Evolutionary conservation across 2,113 vertebrate species (phyloP).

Genomic region (Noctilio leporinus): DNA sequence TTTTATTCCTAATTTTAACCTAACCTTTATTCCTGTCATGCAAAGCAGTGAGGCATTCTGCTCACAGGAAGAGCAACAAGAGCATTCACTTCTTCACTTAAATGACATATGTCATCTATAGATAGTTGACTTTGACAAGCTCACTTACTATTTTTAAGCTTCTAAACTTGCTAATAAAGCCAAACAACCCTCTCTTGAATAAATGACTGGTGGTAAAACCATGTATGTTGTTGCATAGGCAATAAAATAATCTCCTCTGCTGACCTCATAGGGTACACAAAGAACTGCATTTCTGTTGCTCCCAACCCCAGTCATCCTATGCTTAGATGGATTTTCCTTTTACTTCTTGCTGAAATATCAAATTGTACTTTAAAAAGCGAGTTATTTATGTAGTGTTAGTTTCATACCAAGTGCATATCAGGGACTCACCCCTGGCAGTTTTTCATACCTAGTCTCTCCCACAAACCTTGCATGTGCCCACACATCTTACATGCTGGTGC

Average conservation of each 20-base stretch:
- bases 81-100: background rate
- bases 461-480: background rate
- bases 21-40: background rate
- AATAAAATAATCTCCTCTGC: background rate
- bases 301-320: background rate
- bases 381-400: background rate
- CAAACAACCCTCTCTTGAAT: background rate
- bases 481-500: background rate
- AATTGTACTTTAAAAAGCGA: background rate
- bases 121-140: background rate
- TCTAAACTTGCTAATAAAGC: background rate
- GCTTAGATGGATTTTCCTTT: background rate
- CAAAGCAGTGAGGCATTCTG: background rate
- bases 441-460: background rate
- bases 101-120: background rate
- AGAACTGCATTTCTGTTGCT: background rate
- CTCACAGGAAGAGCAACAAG: background rate
- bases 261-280: background rate
- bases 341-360: background rate
- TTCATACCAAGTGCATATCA: background rate
- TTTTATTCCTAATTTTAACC: too few relatives aligned
- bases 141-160: background rate
- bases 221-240: background rate
- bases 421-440: background rate
- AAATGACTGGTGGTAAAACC: background rate